phyloP scores from a whole-genome alignment of 2,888 invertebrate species.

The Cephus rjabovi region DNA sequence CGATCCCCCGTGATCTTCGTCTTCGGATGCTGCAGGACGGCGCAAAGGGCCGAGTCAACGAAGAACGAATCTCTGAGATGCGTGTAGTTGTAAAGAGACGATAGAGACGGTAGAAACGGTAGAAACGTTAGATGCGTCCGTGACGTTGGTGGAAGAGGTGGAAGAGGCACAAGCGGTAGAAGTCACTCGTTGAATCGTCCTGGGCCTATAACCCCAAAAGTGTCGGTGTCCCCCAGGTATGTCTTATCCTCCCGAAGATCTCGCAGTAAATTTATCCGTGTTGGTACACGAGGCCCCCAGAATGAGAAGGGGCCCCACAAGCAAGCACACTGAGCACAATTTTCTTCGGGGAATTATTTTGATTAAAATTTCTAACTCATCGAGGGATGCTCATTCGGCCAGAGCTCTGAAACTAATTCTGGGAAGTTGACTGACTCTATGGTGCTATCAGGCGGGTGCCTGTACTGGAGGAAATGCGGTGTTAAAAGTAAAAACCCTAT shows the following conservation, averaged over 20 bases:
- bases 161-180: background rate
- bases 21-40: background rate
- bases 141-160: background rate
- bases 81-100: constrained; percentile 5
- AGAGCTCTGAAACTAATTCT: too few relatives aligned
- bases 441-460: too few relatives aligned
- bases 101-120: too few relatives aligned
- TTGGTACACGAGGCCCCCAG: constrained; percentile 30
- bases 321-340: background rate
- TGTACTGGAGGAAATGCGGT: too few relatives aligned
- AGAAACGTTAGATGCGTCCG: background rate
- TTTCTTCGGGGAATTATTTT: constrained; percentile 31
- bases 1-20: background rate
- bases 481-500: too few relatives aligned
- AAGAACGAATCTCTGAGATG: constrained; percentile 21
- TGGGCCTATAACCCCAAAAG: constrained; percentile 60
- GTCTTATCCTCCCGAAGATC: constrained; percentile 59
- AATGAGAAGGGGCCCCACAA: background rate
- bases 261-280: constrained; percentile 61
- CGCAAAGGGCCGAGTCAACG: too few relatives aligned
- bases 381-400: constrained; percentile 44
- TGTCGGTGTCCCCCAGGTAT: constrained; percentile 64
- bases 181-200: constrained; percentile 52
- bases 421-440: too few relatives aligned
- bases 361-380: constrained; percentile 63